Conservation (phyloP, 2,113 vertebrate species). For the Promerops cafer region DNA sequence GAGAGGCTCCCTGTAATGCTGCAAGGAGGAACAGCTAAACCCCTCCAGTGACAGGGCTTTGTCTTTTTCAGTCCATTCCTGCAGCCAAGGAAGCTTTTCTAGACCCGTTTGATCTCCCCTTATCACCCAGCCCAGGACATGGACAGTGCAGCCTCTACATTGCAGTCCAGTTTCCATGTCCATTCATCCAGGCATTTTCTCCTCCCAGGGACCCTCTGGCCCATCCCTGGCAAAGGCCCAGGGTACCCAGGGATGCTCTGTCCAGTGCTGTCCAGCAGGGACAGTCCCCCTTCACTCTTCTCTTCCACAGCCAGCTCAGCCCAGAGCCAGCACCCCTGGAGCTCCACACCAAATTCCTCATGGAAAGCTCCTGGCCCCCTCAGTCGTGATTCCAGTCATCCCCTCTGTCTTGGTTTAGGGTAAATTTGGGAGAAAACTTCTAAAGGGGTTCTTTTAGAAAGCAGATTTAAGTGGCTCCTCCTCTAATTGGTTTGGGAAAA, state of each 20-base stretch:
- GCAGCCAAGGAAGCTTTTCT: not conserved
- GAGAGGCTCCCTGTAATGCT: not conserved
- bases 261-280: not conserved
- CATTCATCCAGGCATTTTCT: not conserved
- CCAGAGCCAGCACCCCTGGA: not conserved
- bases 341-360: not conserved
- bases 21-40: not conserved
- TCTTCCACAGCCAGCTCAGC: not conserved
- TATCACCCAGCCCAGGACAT: not conserved
- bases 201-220: not conserved
- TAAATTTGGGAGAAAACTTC: no score
- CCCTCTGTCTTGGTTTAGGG: no score
- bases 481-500: no score
- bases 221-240: not conserved
- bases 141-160: fast-evolving
- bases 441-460: no score
- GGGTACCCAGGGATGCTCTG: not conserved
- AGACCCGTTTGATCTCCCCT: not conserved
- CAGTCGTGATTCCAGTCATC: not conserved
- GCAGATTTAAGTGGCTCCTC: no score
- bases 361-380: not conserved
- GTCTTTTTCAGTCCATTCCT: not conserved
- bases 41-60: not conserved
- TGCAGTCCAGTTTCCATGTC: not conserved
- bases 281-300: not conserved